phyloP scores from a whole-genome alignment of 2,888 invertebrate genomes.

The Kryphioiulus occultus region DNA sequence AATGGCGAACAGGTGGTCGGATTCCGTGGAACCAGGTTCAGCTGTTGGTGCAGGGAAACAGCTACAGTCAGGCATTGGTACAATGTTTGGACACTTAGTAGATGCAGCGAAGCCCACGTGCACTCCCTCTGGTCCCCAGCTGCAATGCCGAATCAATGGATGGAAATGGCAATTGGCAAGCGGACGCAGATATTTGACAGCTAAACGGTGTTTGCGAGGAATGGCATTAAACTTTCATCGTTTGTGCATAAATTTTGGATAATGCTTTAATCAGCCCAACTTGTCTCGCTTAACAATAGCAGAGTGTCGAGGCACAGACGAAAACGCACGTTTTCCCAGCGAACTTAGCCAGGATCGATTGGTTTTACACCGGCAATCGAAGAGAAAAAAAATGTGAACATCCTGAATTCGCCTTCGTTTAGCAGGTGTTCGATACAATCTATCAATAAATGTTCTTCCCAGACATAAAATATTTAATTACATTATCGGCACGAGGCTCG shows the following conservation, averaged over 20 bases:
- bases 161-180: background rate
- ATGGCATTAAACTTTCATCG: slow-evolving; percentile 12
- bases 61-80: background rate
- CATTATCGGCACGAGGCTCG: background rate
- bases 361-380: background rate
- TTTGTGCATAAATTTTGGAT: slow-evolving; percentile 9
- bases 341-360: background rate
- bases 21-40: slow-evolving; percentile 18
- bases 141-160: background rate
- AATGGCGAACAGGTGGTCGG: slow-evolving; percentile 39
- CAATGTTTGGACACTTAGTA: background rate
- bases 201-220: slow-evolving; percentile 24
- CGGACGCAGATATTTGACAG: background rate
- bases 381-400: background rate
- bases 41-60: background rate
- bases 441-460: slow-evolving; percentile 8
- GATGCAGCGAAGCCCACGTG: background rate
- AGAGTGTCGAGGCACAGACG: background rate
- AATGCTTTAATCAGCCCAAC: slow-evolving; percentile 26
- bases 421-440: background rate
- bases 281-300: background rate
- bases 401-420: background rate
- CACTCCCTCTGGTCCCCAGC: background rate
- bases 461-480: background rate
- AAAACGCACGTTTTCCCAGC: background rate